Evolutionary conservation across 1,140 invertebrate genomes (phyloP).

Genomic region (Laodelphax striatellus): DNA sequence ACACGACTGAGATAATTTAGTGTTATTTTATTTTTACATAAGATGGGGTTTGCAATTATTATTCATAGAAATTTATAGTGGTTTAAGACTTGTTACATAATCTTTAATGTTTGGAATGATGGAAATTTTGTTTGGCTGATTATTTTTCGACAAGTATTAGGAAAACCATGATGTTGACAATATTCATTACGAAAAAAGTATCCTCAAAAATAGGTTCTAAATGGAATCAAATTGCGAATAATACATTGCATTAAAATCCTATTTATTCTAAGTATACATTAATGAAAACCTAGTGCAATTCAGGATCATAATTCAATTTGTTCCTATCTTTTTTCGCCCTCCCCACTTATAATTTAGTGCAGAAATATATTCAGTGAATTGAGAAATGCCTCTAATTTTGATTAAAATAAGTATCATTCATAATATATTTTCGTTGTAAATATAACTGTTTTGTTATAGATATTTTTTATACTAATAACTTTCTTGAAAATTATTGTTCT

Average conservation of each 20-base stretch:
- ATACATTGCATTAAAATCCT: neutral
- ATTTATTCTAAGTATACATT: neutral
- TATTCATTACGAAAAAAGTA: no score
- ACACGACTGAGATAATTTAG: slow-evolving; percentile 16
- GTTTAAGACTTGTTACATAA: neutral
- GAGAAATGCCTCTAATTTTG: neutral
- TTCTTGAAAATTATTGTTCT: slow-evolving; percentile 4
- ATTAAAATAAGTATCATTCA: neutral
- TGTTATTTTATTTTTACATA: slow-evolving; percentile 14
- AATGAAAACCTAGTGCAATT: neutral
- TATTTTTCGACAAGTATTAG: neutral
- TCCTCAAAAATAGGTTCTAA: no score
- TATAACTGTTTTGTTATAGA: slow-evolving; percentile 4
- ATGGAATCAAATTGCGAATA: neutral
- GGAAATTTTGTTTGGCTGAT: neutral
- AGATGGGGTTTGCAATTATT: slow-evolving; percentile 15
- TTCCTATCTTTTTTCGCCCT: neutral
- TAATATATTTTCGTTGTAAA: neutral
- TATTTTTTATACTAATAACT: neutral
- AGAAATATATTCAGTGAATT: slow-evolving; percentile 14
- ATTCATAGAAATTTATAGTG: slow-evolving; percentile 8
- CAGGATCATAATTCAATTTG: neutral
- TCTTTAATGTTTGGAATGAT: neutral
- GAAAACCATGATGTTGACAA: no score
- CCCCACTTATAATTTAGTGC: neutral